A percentile compares a stretch with the other conserved stretches of the same genome.
These are phyloP conservation scores for Vicugna pacos DNA, from an alignment of 2,113 vertebrate genomes.

Conservation along the genomic window DNA sequence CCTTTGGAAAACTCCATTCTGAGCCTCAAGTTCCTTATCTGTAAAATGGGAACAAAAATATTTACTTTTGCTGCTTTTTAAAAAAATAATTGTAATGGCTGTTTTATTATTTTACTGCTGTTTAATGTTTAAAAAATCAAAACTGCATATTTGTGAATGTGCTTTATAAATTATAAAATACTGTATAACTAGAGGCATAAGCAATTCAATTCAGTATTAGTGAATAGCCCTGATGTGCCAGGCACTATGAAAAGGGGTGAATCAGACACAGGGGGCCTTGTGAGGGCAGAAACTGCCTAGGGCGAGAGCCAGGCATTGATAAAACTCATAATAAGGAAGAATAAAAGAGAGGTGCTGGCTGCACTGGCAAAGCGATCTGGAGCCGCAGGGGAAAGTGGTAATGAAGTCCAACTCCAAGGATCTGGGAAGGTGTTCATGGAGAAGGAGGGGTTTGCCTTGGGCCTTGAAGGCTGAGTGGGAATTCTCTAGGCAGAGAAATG, in stretches of 20 bases:
- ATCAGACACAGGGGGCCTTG: not conserved
- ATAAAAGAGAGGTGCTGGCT: not conserved
- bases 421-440: not conserved
- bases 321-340: not conserved
- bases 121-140: slow-evolving; percentile 55
- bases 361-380: not conserved
- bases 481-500: not conserved
- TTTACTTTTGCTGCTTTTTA: not conserved
- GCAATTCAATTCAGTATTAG: not conserved
- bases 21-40: slow-evolving; percentile 33
- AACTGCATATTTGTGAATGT: not conserved
- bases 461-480: not conserved
- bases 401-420: not conserved
- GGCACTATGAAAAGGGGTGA: not conserved
- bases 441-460: not conserved
- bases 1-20: slow-evolving; percentile 36
- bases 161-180: slow-evolving; percentile 20
- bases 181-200: not conserved
- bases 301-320: not conserved
- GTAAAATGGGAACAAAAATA: slow-evolving; percentile 26
- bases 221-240: not conserved
- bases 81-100: not conserved
- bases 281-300: not conserved
- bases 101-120: not conserved
- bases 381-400: not conserved